A percentile compares a stretch with the other conserved stretches of the same genome.
These are phyloP conservation scores for Catocala fraxini DNA, from an alignment of 2,888 invertebrate genomes.

Conservation along the genomic window DNA sequence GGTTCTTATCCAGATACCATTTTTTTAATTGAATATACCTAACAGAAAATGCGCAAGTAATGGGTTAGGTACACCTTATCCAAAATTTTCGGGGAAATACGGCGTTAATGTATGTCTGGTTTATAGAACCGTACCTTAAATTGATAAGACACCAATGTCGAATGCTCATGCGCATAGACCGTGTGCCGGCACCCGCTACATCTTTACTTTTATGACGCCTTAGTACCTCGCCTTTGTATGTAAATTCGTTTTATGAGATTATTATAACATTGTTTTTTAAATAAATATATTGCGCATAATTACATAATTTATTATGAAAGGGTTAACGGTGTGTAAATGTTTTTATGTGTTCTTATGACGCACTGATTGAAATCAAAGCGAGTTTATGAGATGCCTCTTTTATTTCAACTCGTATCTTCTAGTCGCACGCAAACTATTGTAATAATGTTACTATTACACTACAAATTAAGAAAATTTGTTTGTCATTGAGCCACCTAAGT, in stretches of 20 bases:
- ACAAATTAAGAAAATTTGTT: no score
- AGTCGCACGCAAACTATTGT: no score
- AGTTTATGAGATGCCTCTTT: neutral
- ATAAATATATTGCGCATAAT: constrained; percentile 4
- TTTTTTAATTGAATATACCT: no score
- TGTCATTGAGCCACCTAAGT: no score
- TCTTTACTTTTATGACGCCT: constrained; percentile 24
- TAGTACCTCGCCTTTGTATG: constrained; percentile 19
- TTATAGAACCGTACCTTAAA: constrained; percentile 7
- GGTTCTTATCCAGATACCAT: no score
- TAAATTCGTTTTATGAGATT: constrained; percentile 6
- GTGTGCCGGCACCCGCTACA: constrained; percentile 4
- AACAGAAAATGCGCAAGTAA: no score
- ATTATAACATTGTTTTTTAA: constrained; percentile 2
- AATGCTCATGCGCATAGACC: neutral
- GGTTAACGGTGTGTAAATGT: constrained; percentile 6
- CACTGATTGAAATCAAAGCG: neutral
- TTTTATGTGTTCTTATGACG: neutral
- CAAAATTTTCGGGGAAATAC: neutral
- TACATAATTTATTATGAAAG: constrained; percentile 7
- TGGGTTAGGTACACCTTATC: no score
- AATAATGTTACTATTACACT: no score
- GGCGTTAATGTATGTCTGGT: neutral
- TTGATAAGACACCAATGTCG: constrained; percentile 3
- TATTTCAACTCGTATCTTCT: neutral